Percentiles rank a stretch among this genome's conserved stretches.
Evolutionary conservation across 2,888 invertebrate genomes (phyloP).

Genomic region (Cephus runcator): DNA sequence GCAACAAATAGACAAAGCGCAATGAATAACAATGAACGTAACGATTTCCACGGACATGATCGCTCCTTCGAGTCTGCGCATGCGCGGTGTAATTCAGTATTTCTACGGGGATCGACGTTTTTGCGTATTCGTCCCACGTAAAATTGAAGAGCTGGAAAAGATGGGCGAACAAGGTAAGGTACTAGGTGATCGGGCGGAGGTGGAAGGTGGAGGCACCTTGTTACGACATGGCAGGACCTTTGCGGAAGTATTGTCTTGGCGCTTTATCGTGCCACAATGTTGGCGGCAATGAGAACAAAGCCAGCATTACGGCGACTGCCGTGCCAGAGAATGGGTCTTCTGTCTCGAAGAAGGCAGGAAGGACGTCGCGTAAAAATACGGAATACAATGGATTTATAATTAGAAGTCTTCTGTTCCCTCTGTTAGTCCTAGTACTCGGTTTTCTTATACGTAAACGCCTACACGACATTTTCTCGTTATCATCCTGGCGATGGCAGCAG

Average conservation of each 20-base stretch:
- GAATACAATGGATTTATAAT: constrained; percentile 55
- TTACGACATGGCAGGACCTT: constrained; percentile 49
- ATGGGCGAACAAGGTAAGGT: no score
- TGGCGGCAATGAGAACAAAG: constrained; percentile 55
- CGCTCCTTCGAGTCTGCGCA: no score
- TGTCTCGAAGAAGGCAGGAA: constrained; percentile 34
- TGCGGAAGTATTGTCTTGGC: constrained; percentile 49
- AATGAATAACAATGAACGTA: no score
- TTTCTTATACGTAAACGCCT: no score
- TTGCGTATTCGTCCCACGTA: not conserved
- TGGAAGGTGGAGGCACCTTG: constrained; percentile 37
- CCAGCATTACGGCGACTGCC: constrained; percentile 51
- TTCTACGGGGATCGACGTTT: no score
- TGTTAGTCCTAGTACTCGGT: no score
- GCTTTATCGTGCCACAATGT: constrained; percentile 60
- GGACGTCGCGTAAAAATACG: constrained; percentile 51
- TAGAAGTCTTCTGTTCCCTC: constrained; percentile 22
- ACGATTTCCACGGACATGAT: no score
- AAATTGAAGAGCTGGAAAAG: not conserved
- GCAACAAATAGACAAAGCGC: no score
- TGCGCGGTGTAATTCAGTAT: no score
- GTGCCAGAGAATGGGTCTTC: constrained; percentile 43
- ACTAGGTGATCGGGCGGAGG: constrained; percentile 18
- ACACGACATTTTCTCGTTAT: no score
- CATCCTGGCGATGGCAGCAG: no score